Conservation (phyloP, 2,113 vertebrate species). For the Corythornis vintsioides region DNA sequence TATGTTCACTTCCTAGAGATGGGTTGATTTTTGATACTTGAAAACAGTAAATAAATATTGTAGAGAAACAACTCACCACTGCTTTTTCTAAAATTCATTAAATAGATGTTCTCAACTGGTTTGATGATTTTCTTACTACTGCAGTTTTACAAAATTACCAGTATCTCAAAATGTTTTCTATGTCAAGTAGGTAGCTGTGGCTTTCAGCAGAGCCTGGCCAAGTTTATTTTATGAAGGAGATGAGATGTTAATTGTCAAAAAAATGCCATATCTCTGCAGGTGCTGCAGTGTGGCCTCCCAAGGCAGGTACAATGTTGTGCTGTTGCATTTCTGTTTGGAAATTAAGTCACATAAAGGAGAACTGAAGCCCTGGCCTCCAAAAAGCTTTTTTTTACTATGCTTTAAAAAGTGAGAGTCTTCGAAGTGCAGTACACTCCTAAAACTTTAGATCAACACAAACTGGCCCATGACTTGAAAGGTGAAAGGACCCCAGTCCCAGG, state of each 20-base stretch:
- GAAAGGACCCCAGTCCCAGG: not conserved
- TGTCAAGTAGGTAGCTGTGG: not conserved
- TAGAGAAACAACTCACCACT: not conserved
- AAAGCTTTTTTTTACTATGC: not conserved
- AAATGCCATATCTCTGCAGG: not conserved
- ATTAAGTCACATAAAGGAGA: not conserved
- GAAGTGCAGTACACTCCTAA: not conserved
- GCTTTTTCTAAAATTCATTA: not conserved
- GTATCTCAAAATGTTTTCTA: not conserved
- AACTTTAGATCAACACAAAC: not conserved
- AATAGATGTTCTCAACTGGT: not conserved
- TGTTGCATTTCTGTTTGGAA: not conserved
- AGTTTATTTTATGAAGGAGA: not conserved
- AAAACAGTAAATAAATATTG: not conserved
- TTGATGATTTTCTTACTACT: conserved; percentile 13
- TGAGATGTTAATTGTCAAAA: not conserved
- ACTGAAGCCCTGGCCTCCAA: not conserved
- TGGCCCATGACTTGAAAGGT: not conserved
- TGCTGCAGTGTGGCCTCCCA: not conserved
- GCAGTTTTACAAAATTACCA: not conserved
- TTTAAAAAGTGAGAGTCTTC: not conserved
- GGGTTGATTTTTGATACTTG: not conserved
- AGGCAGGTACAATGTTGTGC: not conserved
- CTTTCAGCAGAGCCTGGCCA: not conserved
- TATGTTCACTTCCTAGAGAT: not conserved